Conservation (phyloP, 2,888 invertebrate genomes). For the Isoperla grammatica region DNA sequence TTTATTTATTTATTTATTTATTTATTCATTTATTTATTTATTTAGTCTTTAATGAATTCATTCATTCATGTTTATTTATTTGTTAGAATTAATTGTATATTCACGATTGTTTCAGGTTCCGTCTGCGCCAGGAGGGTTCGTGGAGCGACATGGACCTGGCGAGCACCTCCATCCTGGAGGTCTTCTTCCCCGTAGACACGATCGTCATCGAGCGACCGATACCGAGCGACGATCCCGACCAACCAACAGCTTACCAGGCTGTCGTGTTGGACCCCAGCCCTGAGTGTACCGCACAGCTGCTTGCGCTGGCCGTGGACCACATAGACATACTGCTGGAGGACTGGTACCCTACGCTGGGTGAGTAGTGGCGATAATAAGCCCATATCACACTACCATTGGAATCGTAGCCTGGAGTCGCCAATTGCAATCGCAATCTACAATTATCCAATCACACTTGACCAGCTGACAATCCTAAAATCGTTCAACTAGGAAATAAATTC, state of each 20-base stretch:
- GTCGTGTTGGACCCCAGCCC: slow-evolving; percentile 72
- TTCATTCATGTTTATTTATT: no score
- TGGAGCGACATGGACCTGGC: slow-evolving; percentile 81
- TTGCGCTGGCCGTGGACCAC: slow-evolving; percentile 89
- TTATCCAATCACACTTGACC: no score
- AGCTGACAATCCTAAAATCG: no score
- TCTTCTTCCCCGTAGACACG: slow-evolving; percentile 55
- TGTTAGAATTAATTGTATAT: no score
- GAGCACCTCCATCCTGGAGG: slow-evolving; percentile 77
- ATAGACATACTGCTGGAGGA: slow-evolving; percentile 95
- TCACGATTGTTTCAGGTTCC: slow-evolving; percentile 49
- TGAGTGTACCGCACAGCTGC: slow-evolving; percentile 71
- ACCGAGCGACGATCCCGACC: slow-evolving; percentile 40
- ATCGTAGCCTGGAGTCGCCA: no score
- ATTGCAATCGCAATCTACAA: no score
- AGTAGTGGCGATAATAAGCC: slow-evolving; percentile 34
- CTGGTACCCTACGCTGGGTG: slow-evolving; percentile 90
- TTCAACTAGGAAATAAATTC: no score
- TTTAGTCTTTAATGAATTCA: no score
- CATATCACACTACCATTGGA: no score
- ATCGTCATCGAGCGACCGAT: slow-evolving; percentile 52
- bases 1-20: no score
- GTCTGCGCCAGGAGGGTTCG: slow-evolving; percentile 72
- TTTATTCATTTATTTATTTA: no score
- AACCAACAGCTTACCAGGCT: slow-evolving; percentile 56